Conservation (phyloP, 2,888 invertebrate species). For the Pollenia griseotomentosa region DNA sequence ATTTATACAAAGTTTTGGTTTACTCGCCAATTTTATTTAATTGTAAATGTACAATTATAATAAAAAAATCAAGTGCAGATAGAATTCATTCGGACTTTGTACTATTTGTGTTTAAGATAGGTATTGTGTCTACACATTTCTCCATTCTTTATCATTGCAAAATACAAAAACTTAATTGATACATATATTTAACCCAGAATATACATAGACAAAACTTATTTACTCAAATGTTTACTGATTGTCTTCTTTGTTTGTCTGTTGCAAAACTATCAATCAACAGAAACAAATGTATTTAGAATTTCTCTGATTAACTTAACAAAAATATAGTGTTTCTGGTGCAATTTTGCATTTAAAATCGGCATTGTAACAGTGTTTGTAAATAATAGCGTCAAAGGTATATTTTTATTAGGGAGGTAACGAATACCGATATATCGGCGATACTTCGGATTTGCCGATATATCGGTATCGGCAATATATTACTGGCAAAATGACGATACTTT, state of each 20-base stretch:
- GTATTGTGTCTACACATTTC: neutral
- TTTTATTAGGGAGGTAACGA: too few relatives aligned
- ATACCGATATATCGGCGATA: too few relatives aligned
- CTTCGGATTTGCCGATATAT: too few relatives aligned
- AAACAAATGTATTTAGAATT: conserved; percentile 12
- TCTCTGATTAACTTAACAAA: neutral
- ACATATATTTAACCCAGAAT: conserved; percentile 11
- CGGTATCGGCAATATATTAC: too few relatives aligned
- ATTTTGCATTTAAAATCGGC: neutral
- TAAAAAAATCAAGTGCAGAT: neutral
- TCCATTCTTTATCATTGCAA: conserved; percentile 9
- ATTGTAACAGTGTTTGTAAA: neutral
- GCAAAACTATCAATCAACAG: conserved; percentile 16
- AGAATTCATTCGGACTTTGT: conserved; percentile 45
- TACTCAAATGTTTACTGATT: neutral
- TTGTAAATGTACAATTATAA: neutral
- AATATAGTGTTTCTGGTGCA: neutral
- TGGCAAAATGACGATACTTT: too few relatives aligned
- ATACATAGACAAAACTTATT: neutral
- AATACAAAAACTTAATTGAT: conserved; percentile 24
- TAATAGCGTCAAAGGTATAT: neutral
- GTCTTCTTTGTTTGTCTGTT: conserved; percentile 1
- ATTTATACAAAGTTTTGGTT: neutral
- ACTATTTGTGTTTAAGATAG: neutral
- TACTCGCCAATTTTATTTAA: conserved; percentile 23